phyloP scores from a whole-genome alignment of 2,113 vertebrate genomes.

The Oplegnathus fasciatus region DNA sequence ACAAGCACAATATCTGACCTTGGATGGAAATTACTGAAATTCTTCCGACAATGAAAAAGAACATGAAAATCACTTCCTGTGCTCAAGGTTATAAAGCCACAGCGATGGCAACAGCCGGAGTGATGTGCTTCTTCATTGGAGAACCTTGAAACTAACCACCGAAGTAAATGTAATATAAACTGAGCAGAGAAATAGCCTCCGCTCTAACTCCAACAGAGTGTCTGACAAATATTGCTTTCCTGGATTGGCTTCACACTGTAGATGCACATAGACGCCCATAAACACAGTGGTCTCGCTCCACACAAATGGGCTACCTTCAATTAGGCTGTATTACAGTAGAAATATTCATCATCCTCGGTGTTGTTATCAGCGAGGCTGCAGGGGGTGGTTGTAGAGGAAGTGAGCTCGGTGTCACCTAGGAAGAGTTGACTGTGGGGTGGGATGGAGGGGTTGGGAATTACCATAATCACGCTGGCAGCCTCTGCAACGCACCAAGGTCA shows the following conservation, averaged over 20 bases:
- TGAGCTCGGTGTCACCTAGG: conserved; percentile 60
- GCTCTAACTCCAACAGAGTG: conserved; percentile 24
- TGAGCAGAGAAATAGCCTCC: conserved; percentile 20
- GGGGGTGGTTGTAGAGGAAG: conserved; percentile 51
- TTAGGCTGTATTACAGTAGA: conserved; percentile 42
- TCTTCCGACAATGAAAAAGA: conserved; percentile 28
- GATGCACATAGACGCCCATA: conserved; percentile 25
- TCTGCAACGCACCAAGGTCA: conserved; percentile 77
- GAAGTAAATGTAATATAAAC: conserved; percentile 36
- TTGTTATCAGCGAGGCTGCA: conserved; percentile 40
- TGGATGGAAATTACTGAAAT: conserved; percentile 56
- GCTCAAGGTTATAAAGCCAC: conserved; percentile 50
- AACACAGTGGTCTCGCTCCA: conserved; percentile 6
- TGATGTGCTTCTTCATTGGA: conserved; percentile 23
- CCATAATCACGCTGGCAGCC: conserved; percentile 72
- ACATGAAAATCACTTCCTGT: conserved; percentile 45
- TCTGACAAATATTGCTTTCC: conserved; percentile 14
- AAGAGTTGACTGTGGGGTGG: conserved; percentile 57
- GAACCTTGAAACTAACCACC: conserved; percentile 46
- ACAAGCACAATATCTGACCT: conserved; percentile 53
- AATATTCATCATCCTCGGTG: conserved; percentile 39
- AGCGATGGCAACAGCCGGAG: conserved; percentile 7
- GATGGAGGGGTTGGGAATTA: conserved; percentile 57
- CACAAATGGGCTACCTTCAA: conserved; percentile 28
- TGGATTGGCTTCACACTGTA: conserved; percentile 7